A percentile compares a stretch with the other conserved stretches of the same genome.
phyloP scores from a whole-genome alignment of 2,113 vertebrate genomes.

The Microcebus ravelobensis region DNA sequence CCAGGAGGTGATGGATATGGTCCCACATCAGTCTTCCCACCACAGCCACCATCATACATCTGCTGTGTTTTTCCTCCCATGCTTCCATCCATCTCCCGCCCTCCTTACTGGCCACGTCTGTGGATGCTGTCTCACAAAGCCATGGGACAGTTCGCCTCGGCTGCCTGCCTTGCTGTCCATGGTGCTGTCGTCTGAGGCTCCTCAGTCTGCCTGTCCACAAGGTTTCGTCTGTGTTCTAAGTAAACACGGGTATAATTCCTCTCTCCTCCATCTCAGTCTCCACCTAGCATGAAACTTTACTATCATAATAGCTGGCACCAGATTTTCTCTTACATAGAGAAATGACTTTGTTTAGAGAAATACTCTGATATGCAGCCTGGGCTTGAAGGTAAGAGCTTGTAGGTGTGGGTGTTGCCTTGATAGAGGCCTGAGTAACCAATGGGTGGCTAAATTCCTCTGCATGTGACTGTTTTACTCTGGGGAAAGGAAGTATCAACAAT shows the following conservation, averaged over 20 bases:
- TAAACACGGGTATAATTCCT: not conserved
- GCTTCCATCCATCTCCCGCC: not conserved
- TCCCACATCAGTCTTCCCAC: not conserved
- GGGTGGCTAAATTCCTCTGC: not conserved
- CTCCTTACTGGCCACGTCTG: not conserved
- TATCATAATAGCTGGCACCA: not conserved
- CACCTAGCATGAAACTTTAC: not conserved
- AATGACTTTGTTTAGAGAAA: not conserved
- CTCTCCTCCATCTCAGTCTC: not conserved
- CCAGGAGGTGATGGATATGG: not conserved
- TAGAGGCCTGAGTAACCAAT: not conserved
- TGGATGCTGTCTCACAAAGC: not conserved
- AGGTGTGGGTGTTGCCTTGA: not conserved
- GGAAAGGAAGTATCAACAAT: not conserved
- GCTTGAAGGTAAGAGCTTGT: not conserved
- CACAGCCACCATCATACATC: not conserved
- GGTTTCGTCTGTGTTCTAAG: not conserved
- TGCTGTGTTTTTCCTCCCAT: not conserved
- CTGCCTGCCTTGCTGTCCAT: not conserved
- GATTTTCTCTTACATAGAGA: not conserved
- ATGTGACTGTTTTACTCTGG: not conserved
- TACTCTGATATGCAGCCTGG: not conserved
- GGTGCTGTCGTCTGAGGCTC: not conserved
- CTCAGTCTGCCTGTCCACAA: not conserved
- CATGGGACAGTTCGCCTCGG: not conserved